Percentiles rank a stretch among this genome's conserved stretches.
phyloP scores from a whole-genome alignment of 2,888 invertebrate genomes.

The Leptopterna dolabrata region DNA sequence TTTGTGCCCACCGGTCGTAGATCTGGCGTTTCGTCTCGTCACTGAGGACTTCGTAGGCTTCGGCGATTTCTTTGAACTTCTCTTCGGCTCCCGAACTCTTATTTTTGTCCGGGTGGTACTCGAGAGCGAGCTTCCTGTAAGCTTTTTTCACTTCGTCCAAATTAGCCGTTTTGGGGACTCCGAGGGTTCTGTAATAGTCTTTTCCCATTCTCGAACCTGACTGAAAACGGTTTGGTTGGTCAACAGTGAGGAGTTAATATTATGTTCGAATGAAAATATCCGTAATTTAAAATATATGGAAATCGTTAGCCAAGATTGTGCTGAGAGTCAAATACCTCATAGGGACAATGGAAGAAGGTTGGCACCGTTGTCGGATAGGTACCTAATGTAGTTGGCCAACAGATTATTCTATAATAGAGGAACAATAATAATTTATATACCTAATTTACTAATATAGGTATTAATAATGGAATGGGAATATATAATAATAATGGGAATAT shows the following conservation, averaged over 20 bases:
- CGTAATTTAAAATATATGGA: neutral
- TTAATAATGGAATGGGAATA: too few species aligned
- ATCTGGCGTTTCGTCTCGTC: slow-evolving; percentile 57
- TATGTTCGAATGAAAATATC: neutral
- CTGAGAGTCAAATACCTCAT: neutral
- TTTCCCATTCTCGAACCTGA: slow-evolving; percentile 52
- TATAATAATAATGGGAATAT: too few species aligned
- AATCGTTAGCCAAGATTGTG: neutral
- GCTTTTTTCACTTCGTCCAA: slow-evolving; percentile 59
- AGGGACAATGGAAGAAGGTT: too few species aligned
- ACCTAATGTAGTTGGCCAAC: too few species aligned
- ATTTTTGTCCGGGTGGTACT: slow-evolving; percentile 61
- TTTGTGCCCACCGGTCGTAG: slow-evolving; percentile 67
- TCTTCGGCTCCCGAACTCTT: slow-evolving; percentile 59
- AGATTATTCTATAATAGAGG: too few species aligned
- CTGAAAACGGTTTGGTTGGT: neutral
- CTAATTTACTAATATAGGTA: too few species aligned
- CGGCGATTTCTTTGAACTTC: slow-evolving; percentile 60
- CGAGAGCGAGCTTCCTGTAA: slow-evolving; percentile 58
- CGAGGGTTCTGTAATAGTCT: slow-evolving; percentile 60
- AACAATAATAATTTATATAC: too few species aligned
- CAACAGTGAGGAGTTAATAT: neutral
- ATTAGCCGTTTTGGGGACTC: slow-evolving; percentile 56
- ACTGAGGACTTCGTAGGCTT: slow-evolving; percentile 60
- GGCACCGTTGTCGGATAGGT: too few species aligned